These are phyloP conservation scores for Listronotus oregonensis DNA, from an alignment of 1,140 invertebrate species.

Conservation along the genomic window DNA sequence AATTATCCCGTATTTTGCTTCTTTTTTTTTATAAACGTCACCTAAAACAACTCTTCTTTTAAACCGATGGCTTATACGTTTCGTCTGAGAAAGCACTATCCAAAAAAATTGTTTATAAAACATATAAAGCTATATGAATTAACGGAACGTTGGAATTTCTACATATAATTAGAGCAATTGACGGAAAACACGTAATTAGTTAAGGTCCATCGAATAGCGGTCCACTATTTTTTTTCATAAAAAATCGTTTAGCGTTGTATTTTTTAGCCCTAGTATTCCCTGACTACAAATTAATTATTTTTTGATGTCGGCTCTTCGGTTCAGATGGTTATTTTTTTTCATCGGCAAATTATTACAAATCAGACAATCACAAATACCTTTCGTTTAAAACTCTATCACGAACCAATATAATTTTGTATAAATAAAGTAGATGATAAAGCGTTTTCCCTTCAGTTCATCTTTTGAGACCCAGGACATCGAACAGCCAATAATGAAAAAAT, in stretches of 20 bases:
- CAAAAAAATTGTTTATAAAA: conserved; percentile 28
- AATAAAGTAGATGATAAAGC: conserved; percentile 57
- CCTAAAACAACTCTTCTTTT: too few relatives aligned
- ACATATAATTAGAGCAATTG: background rate
- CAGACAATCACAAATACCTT: background rate
- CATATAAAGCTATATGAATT: conserved; percentile 34
- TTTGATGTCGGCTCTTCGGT: conserved; percentile 57
- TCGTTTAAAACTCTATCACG: conserved; percentile 8
- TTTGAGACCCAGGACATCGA: conserved; percentile 53
- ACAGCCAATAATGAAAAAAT: conserved; percentile 24
- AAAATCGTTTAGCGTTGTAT: conserved; percentile 55
- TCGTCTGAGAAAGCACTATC: conserved; percentile 32
- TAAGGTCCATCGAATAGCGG: background rate
- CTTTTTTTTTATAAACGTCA: too few relatives aligned
- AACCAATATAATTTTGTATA: conserved; percentile 36
- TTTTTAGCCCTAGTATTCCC: conserved; percentile 58
- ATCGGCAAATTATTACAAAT: background rate
- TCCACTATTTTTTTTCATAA: conserved; percentile 48
- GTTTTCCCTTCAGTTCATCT: conserved; percentile 56
- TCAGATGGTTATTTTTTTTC: background rate
- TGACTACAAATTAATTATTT: conserved; percentile 55
- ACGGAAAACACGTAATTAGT: too few relatives aligned
- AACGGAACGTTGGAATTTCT: conserved; percentile 13
- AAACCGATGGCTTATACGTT: conserved; percentile 1
- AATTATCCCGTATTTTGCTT: too few relatives aligned